Evolutionary conservation across 2,888 invertebrate species (phyloP).

Genomic region (Napeogenes inachia): DNA sequence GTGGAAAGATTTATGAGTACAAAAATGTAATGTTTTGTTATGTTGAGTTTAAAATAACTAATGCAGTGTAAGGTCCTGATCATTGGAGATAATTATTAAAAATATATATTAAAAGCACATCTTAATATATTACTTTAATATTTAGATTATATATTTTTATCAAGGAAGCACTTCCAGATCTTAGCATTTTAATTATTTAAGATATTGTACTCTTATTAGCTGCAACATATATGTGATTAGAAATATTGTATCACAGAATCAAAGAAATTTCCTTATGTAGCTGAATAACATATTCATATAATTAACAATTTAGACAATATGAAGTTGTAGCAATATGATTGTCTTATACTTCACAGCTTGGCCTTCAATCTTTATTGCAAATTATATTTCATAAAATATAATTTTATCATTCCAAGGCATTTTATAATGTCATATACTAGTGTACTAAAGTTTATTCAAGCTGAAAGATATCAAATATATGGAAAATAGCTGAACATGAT

Average conservation of each 20-base stretch:
- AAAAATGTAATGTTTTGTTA: too few species aligned
- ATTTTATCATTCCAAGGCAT: neutral
- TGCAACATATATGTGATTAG: neutral
- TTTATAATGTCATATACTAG: neutral
- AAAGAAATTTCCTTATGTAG: neutral
- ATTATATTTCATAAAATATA: neutral
- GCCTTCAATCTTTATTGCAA: neutral
- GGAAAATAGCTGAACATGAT: constrained; percentile 63
- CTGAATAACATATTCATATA: neutral
- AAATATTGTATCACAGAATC: constrained; percentile 7
- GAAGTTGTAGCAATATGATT: neutral
- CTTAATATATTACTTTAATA: neutral
- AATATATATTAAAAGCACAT: constrained; percentile 1
- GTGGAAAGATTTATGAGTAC: too few species aligned
- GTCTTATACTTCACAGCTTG: neutral
- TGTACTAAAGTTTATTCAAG: constrained; percentile 5
- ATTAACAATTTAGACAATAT: constrained; percentile 1
- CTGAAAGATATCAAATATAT: constrained; percentile 39
- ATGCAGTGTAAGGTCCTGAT: too few species aligned
- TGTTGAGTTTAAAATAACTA: too few species aligned
- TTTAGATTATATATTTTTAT: neutral
- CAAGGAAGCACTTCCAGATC: constrained; percentile 1
- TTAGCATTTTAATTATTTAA: constrained; percentile 2
- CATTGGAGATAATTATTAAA: neutral
- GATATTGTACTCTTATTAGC: neutral